phyloP scores from a whole-genome alignment of 1,140 invertebrate species.

The Gonioctena quinquepunctata region DNA sequence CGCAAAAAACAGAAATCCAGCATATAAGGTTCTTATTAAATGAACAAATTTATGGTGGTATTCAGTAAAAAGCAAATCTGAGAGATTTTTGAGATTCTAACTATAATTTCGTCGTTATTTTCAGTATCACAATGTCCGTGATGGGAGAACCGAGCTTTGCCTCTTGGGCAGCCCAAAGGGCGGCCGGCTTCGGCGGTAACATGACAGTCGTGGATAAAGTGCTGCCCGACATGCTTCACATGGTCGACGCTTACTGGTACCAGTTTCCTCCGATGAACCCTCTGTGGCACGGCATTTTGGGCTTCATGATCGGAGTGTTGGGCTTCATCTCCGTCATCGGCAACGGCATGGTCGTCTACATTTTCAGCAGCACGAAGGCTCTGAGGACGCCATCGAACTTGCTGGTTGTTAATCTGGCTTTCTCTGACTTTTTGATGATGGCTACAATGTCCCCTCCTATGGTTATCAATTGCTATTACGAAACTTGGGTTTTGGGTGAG shows the following conservation, averaged over 20 bases:
- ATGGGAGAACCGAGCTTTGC: conserved; percentile 55
- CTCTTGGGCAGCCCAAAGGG: conserved; percentile 36
- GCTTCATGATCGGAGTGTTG: conserved; percentile 73
- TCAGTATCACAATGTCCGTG: conserved; percentile 46
- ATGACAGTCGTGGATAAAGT: conserved; percentile 76
- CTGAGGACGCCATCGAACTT: conserved; percentile 84
- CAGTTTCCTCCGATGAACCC: conserved; percentile 79
- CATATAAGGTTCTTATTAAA: no score
- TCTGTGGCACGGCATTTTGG: conserved; percentile 78
- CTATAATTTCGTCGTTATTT: no score
- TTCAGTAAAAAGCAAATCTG: no score
- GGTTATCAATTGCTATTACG: conserved; percentile 84
- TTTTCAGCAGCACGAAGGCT: conserved; percentile 76
- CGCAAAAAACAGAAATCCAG: no score
- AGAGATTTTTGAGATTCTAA: no score
- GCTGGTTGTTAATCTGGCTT: conserved; percentile 82
- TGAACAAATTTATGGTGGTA: no score
- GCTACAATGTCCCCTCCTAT: conserved; percentile 79
- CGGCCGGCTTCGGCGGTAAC: conserved; percentile 56
- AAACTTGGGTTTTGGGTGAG: conserved; percentile 82
- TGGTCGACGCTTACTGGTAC: conserved; percentile 74
- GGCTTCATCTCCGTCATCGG: conserved; percentile 74
- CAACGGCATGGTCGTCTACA: conserved; percentile 84
- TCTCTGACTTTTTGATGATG: conserved; percentile 90
- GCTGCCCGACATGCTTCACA: conserved; percentile 71